Conservation (phyloP, 1,140 invertebrate species). For the Tetramorium alpestre region DNA sequence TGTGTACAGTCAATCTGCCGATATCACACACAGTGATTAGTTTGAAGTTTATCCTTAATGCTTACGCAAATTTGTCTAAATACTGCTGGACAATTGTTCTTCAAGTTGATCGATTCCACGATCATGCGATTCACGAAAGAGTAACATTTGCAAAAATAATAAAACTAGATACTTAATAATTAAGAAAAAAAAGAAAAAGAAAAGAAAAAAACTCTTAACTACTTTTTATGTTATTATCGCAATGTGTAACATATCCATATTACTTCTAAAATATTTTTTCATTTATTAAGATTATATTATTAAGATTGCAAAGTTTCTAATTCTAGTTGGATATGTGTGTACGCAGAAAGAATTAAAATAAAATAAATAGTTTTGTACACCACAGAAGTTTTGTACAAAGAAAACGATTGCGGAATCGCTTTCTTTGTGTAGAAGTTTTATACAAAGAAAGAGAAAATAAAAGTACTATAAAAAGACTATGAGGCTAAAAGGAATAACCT, state of each 20-base stretch:
- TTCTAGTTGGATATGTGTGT: background rate
- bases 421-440: no score
- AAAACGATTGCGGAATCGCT: no score
- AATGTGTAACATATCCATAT: background rate
- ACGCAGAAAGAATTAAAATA: background rate
- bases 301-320: background rate
- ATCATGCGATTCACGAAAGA: background rate
- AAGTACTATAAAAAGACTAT: background rate
- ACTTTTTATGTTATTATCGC: background rate
- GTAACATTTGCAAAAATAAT: background rate
- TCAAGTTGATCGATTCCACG: background rate
- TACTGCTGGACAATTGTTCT: background rate
- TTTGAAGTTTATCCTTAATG: slow-evolving; percentile 19
- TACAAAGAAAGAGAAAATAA: no score
- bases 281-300: background rate
- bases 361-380: background rate
- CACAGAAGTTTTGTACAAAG: no score
- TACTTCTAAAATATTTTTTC: background rate
- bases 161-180: background rate
- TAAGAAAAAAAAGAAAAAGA: no score
- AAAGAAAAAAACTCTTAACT: background rate
- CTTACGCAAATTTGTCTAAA: slow-evolving; percentile 14
- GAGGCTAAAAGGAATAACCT: background rate
- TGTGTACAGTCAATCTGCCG: slow-evolving; percentile 7
- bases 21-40: background rate